Conservation (phyloP, 2,888 invertebrate genomes). For the Microchrysa polita region DNA sequence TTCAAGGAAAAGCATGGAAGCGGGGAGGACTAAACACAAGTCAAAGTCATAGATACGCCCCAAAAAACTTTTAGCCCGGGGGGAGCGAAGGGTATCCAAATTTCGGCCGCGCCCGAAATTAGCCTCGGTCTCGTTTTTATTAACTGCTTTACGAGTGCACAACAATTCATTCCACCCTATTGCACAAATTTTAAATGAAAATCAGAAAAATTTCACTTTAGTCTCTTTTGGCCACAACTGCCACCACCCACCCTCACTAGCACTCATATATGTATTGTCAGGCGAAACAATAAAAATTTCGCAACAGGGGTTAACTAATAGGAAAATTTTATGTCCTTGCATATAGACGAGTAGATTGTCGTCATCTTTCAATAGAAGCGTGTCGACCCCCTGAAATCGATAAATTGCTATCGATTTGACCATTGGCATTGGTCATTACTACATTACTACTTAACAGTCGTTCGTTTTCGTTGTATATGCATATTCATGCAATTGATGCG, state of each 20-base stretch:
- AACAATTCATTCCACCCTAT: neutral
- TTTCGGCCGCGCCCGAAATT: too few species aligned
- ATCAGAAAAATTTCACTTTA: neutral
- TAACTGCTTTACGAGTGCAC: too few species aligned
- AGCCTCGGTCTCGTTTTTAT: too few species aligned
- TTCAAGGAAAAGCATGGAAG: too few species aligned
- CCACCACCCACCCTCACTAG: conserved; percentile 13
- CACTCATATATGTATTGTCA: too few species aligned
- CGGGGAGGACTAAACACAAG: too few species aligned
- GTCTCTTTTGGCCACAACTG: neutral
- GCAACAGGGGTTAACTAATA: conserved; percentile 43
- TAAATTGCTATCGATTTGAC: conserved; percentile 49
- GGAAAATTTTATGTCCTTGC: conserved; percentile 30
- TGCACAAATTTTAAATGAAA: neutral
- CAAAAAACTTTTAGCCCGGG: too few species aligned
- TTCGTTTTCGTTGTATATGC: conserved; percentile 17
- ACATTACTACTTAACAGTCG: too few species aligned
- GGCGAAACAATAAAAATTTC: conserved; percentile 32
- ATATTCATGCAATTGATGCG: conserved; percentile 10
- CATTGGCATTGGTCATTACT: conserved; percentile 34
- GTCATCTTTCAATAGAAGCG: conserved; percentile 29
- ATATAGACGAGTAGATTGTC: too few species aligned
- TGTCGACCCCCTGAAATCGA: conserved; percentile 47
- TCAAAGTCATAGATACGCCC: too few species aligned
- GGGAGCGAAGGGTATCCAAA: too few species aligned